Evolutionary conservation across 2,797 vertebrate genomes (phyloP).

Genomic region (Leuciscus waleckii): DNA sequence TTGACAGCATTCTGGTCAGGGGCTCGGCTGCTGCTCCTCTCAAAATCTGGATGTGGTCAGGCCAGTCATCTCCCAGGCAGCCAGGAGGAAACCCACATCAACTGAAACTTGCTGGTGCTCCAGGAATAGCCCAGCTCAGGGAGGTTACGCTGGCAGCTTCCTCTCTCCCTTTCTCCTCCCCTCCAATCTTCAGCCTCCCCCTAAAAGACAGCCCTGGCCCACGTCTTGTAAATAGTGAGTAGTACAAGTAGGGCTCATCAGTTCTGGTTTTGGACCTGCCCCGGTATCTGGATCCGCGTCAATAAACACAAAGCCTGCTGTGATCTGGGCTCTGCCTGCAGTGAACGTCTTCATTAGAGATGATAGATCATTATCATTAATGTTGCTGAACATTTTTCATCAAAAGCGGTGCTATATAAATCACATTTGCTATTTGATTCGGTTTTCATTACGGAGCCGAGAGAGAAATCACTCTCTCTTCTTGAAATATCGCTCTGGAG

Average conservation of each 20-base stretch:
- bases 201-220: slow-evolving; percentile 44
- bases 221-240: slow-evolving; percentile 60
- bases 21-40: slow-evolving; percentile 81
- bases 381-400: slow-evolving; percentile 51
- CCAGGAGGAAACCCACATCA: slow-evolving; percentile 98
- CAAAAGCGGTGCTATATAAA: slow-evolving; percentile 39
- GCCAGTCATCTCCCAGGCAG: slow-evolving; percentile 96
- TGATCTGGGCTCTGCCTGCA: slow-evolving; percentile 43
- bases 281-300: slow-evolving; percentile 49
- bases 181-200: slow-evolving; percentile 45
- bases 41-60: slow-evolving; percentile 93
- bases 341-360: slow-evolving; percentile 47
- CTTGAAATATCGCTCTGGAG: slow-evolving; percentile 40
- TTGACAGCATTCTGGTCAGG: slow-evolving; percentile 83
- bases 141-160: slow-evolving; percentile 74
- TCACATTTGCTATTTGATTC: slow-evolving; percentile 48
- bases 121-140: slow-evolving; percentile 77
- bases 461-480: slow-evolving; percentile 17
- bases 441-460: slow-evolving; percentile 41
- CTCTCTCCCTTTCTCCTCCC: slow-evolving; percentile 57
- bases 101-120: slow-evolving; percentile 88
- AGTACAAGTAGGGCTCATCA: slow-evolving; percentile 54
- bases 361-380: slow-evolving; percentile 52
- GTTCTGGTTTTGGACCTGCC: slow-evolving; percentile 55
- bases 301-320: slow-evolving; percentile 54